Percentiles rank a stretch among this genome's conserved stretches.
Evolutionary conservation across 2,888 invertebrate species (phyloP).

Genomic region (Ametastegia equiseti): DNA sequence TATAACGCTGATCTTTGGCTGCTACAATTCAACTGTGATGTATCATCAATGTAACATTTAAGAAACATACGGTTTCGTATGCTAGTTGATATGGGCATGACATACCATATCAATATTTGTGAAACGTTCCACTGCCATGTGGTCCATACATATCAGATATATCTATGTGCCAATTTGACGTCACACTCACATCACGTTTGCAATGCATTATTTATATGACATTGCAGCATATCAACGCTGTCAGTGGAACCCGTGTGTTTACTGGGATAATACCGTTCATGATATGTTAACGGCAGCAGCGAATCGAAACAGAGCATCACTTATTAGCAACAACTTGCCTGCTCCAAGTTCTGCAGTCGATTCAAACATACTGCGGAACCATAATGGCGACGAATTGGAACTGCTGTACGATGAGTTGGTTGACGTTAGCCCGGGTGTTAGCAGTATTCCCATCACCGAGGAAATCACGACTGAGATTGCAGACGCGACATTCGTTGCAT

Average conservation of each 20-base stretch:
- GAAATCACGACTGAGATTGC: too few relatives aligned
- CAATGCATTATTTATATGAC: not conserved
- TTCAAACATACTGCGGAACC: too few relatives aligned
- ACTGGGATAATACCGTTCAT: too few relatives aligned
- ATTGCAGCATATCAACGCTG: not conserved
- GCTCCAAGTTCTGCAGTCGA: too few relatives aligned
- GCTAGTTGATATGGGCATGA: not conserved
- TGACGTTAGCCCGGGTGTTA: too few relatives aligned
- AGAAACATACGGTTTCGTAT: not conserved
- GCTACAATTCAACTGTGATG: not conserved
- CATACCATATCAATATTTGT: not conserved
- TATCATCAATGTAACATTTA: not conserved
- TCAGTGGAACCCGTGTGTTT: slow-evolving; percentile 1
- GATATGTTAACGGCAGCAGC: too few relatives aligned
- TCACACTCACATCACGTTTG: not conserved
- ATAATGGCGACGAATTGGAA: too few relatives aligned
- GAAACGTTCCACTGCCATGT: not conserved
- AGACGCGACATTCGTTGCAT: too few relatives aligned
- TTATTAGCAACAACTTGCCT: too few relatives aligned
- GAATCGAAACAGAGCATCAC: too few relatives aligned
- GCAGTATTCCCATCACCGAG: too few relatives aligned
- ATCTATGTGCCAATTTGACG: not conserved
- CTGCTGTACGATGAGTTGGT: too few relatives aligned
- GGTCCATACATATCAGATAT: not conserved
- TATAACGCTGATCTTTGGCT: not conserved